These are phyloP conservation scores for Nephila pilipes DNA, from an alignment of 1,140 invertebrate genomes.

Conservation along the genomic window DNA sequence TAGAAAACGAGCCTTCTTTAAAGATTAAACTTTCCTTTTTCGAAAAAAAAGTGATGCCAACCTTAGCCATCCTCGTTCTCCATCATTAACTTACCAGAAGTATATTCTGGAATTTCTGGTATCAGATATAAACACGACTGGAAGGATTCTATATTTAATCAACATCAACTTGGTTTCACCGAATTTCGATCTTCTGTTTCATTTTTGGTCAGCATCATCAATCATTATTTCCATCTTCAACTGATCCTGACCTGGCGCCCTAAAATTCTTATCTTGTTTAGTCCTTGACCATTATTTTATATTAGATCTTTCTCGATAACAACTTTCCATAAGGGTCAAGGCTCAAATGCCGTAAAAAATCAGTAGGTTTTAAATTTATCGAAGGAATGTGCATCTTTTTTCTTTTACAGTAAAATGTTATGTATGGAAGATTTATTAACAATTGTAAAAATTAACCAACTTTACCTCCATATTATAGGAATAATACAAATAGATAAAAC, in stretches of 20 bases:
- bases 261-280: too few species aligned
- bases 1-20: slow-evolving; percentile 19
- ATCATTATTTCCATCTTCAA: slow-evolving; percentile 34
- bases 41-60: slow-evolving; percentile 1
- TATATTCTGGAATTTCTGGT: background rate
- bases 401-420: too few species aligned
- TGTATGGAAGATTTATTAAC: too few species aligned
- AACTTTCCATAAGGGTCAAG: too few species aligned
- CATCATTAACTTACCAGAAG: slow-evolving; percentile 14
- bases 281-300: too few species aligned
- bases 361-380: too few species aligned
- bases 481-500: too few species aligned
- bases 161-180: background rate
- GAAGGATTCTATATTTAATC: slow-evolving; percentile 41
- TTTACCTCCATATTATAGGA: too few species aligned
- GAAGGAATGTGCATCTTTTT: too few species aligned
- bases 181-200: background rate
- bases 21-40: slow-evolving; percentile 17
- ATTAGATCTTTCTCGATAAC: too few species aligned
- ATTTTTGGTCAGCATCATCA: background rate
- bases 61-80: slow-evolving; percentile 4
- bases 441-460: too few species aligned
- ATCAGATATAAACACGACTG: background rate
- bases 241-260: background rate
- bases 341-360: too few species aligned